Percentiles rank a stretch among this genome's conserved stretches.
Conservation (phyloP, 2,888 invertebrate genomes). For the Chelonus formosanus region DNA sequence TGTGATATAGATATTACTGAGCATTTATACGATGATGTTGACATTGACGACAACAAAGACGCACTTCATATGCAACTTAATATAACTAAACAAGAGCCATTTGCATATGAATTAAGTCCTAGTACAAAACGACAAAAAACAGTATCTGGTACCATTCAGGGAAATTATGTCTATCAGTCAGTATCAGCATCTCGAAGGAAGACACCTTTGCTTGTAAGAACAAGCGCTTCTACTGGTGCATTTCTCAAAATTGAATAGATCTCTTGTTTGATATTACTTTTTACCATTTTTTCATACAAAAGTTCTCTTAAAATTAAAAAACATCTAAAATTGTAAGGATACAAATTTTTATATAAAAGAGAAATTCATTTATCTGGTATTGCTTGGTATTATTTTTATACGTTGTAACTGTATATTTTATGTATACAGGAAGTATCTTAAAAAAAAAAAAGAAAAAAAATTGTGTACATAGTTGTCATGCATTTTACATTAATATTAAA, state of each 20-base stretch:
- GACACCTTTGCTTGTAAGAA: slow-evolving; percentile 56
- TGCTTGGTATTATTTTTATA: too few species aligned
- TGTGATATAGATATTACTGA: slow-evolving; percentile 69
- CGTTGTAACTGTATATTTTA: too few species aligned
- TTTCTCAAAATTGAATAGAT: slow-evolving; percentile 58
- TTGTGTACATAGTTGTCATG: too few species aligned
- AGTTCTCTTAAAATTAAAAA: background rate
- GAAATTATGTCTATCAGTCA: slow-evolving; percentile 60
- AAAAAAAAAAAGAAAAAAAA: too few species aligned
- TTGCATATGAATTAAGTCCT: slow-evolving; percentile 55
- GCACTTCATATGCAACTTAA: slow-evolving; percentile 69
- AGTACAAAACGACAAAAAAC: slow-evolving; percentile 59
- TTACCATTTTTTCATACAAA: background rate
- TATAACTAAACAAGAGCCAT: slow-evolving; percentile 54
- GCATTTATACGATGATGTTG: slow-evolving; percentile 78
- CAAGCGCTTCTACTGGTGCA: slow-evolving; percentile 49
- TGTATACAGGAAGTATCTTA: too few species aligned
- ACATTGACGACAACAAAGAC: slow-evolving; percentile 74
- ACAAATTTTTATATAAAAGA: too few species aligned
- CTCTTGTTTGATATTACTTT: slow-evolving; percentile 7
- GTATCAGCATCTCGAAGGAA: slow-evolving; percentile 59
- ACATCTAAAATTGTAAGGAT: too few species aligned
- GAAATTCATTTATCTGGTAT: too few species aligned
- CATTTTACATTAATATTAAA: too few species aligned
- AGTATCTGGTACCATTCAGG: slow-evolving; percentile 54